Conservation (phyloP, 2,888 invertebrate genomes). For the Aphidius colemani region DNA sequence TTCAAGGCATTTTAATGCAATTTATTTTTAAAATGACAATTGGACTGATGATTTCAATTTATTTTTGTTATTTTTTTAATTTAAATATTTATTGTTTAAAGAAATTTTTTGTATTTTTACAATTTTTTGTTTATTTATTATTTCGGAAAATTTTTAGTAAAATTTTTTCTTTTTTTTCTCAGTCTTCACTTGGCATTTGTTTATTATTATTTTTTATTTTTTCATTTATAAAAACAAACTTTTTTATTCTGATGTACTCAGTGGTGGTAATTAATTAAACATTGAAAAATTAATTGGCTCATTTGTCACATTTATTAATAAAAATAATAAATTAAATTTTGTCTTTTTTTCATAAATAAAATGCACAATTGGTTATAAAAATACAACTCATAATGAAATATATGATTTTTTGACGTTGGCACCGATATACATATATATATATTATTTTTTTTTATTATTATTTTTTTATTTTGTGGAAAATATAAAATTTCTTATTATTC, state of each 20-base stretch:
- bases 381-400: conserved; percentile 37
- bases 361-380: conserved; percentile 37
- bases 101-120: too few species aligned
- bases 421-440: conserved; percentile 14
- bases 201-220: conserved; percentile 18
- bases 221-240: conserved; percentile 28
- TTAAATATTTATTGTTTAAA: too few species aligned
- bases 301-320: neutral
- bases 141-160: neutral
- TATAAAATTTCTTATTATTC: neutral
- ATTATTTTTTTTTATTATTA: conserved; percentile 25
- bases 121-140: too few species aligned
- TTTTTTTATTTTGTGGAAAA: conserved; percentile 21
- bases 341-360: conserved; percentile 6
- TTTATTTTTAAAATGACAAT: too few species aligned
- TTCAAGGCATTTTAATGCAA: too few species aligned
- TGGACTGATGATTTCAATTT: too few species aligned
- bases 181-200: conserved; percentile 19
- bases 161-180: conserved; percentile 11
- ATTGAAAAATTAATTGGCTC: neutral
- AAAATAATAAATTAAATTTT: neutral
- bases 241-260: conserved; percentile 8
- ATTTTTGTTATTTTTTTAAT: too few species aligned
- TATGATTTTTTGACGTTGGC: too few species aligned
- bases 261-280: conserved; percentile 33